Percentiles rank a stretch among this genome's conserved stretches.
Conservation (phyloP, 2,113 vertebrate species). For the Myotis davidii region DNA sequence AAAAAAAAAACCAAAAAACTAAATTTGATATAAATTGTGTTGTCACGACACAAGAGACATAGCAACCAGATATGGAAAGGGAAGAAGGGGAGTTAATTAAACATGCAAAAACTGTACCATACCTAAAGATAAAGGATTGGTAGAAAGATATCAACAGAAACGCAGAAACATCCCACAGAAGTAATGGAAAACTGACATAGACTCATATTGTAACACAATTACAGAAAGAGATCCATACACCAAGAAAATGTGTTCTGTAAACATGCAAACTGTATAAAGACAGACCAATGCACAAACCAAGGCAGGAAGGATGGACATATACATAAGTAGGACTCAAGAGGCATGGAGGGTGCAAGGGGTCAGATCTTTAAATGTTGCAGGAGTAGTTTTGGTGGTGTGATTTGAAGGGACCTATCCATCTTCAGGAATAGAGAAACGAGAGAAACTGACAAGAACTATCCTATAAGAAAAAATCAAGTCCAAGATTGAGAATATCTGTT, state of each 20-base stretch:
- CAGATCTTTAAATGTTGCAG: background rate
- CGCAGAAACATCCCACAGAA: background rate
- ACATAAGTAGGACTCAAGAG: background rate
- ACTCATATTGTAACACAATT: background rate
- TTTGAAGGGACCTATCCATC: background rate
- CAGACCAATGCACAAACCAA: background rate
- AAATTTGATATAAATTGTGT: background rate
- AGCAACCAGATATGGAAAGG: background rate
- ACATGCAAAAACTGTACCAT: background rate
- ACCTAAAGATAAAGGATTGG: background rate
- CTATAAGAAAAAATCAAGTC: background rate
- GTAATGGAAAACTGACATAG: background rate
- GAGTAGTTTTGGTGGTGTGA: background rate
- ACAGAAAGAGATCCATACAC: background rate
- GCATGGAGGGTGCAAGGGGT: background rate
- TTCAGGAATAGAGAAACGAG: background rate
- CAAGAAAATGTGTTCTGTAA: too few relatives aligned
- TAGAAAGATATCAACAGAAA: background rate
- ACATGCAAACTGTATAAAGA: background rate
- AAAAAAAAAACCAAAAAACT: background rate
- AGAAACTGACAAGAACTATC: background rate
- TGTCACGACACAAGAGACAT: background rate
- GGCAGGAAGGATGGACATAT: background rate
- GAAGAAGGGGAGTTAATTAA: background rate
- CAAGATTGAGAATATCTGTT: background rate